Base-by-base conservation (phyloP, 1,140 invertebrate genomes). In the Pogonomyrmex californicus region DNA sequence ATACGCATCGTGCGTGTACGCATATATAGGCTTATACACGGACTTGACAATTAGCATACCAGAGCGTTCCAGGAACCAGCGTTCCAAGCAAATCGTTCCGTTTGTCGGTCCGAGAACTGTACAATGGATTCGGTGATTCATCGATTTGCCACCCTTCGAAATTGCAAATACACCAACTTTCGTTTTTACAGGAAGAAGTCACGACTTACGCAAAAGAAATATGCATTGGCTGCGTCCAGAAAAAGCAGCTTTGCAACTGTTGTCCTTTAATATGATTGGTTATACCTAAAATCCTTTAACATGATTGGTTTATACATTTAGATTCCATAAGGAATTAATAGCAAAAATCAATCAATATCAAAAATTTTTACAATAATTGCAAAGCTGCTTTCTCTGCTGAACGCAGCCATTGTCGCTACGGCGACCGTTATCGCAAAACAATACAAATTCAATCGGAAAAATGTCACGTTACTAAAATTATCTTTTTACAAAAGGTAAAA, bases 31-130 rank as follows among this genome's bases (percentile, higher is more conserved):
- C 54, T 71, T 68, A 70, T 77, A 58, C 63, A 77, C 51, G 85
- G 77, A 66, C 58, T 83, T 85, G 71, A 92, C 93, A 94, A 94
- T 95, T 94, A 94, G 93, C 94, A 94, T 94, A 94, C 93, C 93
- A 92, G 89, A 88, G 90, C 92, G 90, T 92, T 93, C 93, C 88
- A 87, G 91, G 91, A 93, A 94, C 90, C 89, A 83, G 81, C 23
- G 23, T 23, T 23, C 23, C 23, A 23, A 23, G 23, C 86, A 60
- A 92, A 75, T 71, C 77, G 41, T 87, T 71, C 81, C 66, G 70
- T 60, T 83, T 58, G 70, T 17, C 30, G 71, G 54, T 65, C 54
- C 60, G 36, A 77, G 86, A 87, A 85, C 60, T 56, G 60, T 68
- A 62, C 44, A 23, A 6, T 71, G 44, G 58, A 54, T 58, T 14